Evolutionary conservation across 2,888 invertebrate genomes (phyloP), one percentile per base, ranked within the genome.

Genomic region (Lycaena phlaeas): DNA sequence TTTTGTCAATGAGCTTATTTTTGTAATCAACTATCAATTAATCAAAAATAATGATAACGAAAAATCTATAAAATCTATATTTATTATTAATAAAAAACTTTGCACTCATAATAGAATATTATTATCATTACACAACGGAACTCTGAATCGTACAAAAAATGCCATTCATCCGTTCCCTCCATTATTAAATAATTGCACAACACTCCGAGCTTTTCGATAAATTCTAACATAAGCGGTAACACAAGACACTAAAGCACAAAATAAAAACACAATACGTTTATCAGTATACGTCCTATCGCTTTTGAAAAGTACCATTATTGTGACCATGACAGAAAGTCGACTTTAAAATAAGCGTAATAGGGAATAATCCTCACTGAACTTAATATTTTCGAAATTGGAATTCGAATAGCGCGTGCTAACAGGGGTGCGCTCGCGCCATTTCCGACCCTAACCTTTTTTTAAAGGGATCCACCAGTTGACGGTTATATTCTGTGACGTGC

Each of bases 341-440:
- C 40, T 38, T 29, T 44, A 39, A 31, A 2, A 1, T 2, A 0
- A 2, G 9, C 0, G 4, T 0, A 7, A 17, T 50, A 51, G 48
- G 43, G 43, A 45, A 46, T 11, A 54, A 53, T 50, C 49, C 49
- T 14, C 27, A 41, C 36, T 49, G 15, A 4, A 17, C 7, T 17
- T 18, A 22, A 7, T 15, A 4, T 26, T 28, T 41, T 44, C 45
- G 38, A 43, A 42, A 29, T 48, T 31, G 36, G 43, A 49, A 52
- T 54, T 45, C 44, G 49, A 51, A 61, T 51, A 62, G 75, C 79
- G 70, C 79, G 81, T 79, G 78, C 79, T 53, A 54, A 52, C 59
- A 68, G 64, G 81, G 81, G 79, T 81, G 82, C 82, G 81, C 73
- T 51, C 54, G 63, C 76, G 79, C 68, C 68, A 56, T 65, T 70